phyloP scores from a whole-genome alignment of 2,113 vertebrate species.

The Tachysurus fulvidraco region DNA sequence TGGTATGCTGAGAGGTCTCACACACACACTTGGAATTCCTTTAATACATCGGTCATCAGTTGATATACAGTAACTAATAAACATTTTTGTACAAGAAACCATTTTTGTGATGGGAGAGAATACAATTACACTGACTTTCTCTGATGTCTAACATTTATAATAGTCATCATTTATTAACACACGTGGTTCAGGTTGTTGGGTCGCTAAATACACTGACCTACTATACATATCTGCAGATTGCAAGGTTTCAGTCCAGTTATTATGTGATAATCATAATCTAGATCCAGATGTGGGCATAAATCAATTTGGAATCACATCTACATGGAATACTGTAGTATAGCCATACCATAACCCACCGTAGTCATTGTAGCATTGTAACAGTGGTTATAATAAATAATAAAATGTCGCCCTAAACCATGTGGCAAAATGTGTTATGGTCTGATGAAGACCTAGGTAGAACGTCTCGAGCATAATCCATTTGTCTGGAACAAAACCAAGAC shows the following conservation, averaged over 20 bases:
- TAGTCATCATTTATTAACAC: background rate
- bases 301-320: background rate
- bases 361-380: background rate
- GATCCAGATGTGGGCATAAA: background rate
- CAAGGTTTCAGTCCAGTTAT: background rate
- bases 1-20: background rate
- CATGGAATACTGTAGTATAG: background rate
- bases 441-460: background rate
- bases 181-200: background rate
- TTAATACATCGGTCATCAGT: background rate
- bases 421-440: background rate
- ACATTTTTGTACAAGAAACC: background rate
- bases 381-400: too few relatives aligned
- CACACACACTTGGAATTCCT: too few relatives aligned
- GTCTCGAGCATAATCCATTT: background rate
- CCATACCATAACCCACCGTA: background rate
- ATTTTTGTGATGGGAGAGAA: background rate
- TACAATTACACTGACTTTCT: background rate
- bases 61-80: background rate
- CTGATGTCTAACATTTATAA: background rate
- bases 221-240: background rate
- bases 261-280: background rate
- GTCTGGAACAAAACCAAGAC: background rate
- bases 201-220: background rate
- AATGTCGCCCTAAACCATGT: too few relatives aligned